Evolutionary conservation across 2,113 vertebrate species (phyloP).

Genomic region (Esox niger): DNA sequence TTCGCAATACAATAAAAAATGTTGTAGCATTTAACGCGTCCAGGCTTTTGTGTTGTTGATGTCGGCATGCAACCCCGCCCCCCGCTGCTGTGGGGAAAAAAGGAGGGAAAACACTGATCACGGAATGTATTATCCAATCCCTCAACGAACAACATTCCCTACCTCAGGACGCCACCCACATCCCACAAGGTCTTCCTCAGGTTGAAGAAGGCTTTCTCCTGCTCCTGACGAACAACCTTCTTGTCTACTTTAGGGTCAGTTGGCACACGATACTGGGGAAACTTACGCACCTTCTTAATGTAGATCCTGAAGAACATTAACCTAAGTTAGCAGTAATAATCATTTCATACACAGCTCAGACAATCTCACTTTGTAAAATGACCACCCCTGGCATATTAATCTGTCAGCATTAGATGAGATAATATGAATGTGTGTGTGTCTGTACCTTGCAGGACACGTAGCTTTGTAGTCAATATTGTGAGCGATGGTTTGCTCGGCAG

Average conservation of each 20-base stretch:
- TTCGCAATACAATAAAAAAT: too few species aligned
- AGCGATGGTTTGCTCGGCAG: conserved; percentile 58
- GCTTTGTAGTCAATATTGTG: conserved; percentile 74
- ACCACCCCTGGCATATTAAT: background rate
- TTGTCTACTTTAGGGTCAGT: conserved; percentile 83
- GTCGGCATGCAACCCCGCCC: too few species aligned
- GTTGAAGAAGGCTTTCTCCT: conserved; percentile 83
- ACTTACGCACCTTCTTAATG: conserved; percentile 86
- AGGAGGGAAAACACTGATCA: too few species aligned
- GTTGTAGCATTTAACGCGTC: too few species aligned
- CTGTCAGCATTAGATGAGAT: background rate
- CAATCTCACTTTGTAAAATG: too few species aligned
- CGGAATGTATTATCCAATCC: too few species aligned
- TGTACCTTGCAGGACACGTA: conserved; percentile 79
- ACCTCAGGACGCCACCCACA: conserved; percentile 79
- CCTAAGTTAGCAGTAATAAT: background rate
- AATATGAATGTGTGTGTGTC: background rate
- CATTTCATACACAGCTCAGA: too few species aligned
- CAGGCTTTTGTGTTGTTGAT: too few species aligned
- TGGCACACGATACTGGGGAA: conserved; percentile 80
- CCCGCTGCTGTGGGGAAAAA: too few species aligned
- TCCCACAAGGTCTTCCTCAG: conserved; percentile 80
- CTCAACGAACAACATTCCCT: conserved; percentile 19
- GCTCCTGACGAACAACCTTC: conserved; percentile 83
- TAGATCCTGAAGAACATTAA: conserved; percentile 74